phyloP scores from a whole-genome alignment of 2,888 invertebrate species.

The Tineola bisselliella region DNA sequence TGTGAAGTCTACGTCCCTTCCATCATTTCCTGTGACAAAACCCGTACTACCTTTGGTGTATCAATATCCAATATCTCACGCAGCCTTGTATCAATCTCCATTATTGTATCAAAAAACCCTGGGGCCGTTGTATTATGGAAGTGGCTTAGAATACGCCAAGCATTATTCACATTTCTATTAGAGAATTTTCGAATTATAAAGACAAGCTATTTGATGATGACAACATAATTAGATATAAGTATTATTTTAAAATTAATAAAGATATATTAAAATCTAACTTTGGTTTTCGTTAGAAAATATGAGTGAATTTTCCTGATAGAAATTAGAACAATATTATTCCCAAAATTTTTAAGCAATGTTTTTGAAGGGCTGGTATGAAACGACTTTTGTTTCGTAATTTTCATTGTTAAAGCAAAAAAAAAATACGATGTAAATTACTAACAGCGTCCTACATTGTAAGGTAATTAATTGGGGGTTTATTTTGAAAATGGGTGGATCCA shows the following conservation, averaged over 20 bases:
- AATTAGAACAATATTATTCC: too few relatives aligned
- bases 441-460: background rate
- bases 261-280: too few relatives aligned
- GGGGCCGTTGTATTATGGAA: background rate
- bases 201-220: too few relatives aligned
- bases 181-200: background rate
- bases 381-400: too few relatives aligned
- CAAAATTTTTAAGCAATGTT: too few relatives aligned
- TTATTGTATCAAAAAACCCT: background rate
- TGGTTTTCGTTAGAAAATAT: too few relatives aligned
- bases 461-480: background rate
- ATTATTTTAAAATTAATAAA: too few relatives aligned
- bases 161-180: background rate
- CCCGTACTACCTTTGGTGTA: slow-evolving; percentile 23
- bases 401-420: too few relatives aligned
- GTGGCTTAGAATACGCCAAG: background rate
- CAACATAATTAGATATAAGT: too few relatives aligned
- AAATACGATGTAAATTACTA: background rate
- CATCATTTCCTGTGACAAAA: slow-evolving; percentile 26
- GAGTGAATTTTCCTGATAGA: too few relatives aligned
- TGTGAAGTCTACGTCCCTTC: slow-evolving; percentile 5
- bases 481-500: background rate
- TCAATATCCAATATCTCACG: background rate
- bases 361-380: too few relatives aligned
- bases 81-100: background rate